phyloP scores from a whole-genome alignment of 2,888 invertebrate species.

The Caradrina clavipalpis region DNA sequence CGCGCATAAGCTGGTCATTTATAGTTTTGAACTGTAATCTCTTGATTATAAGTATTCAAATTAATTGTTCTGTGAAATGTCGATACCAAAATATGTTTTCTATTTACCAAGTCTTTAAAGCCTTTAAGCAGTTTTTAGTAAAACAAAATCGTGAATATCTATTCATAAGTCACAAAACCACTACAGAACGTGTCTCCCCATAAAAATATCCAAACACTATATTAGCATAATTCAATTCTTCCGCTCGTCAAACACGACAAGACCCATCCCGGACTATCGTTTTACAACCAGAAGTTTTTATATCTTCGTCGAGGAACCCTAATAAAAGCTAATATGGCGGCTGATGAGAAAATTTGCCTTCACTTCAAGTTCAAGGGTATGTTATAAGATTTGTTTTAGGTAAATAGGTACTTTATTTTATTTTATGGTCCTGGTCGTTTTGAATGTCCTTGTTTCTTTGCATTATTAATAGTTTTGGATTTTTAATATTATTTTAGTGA shows the following conservation, averaged over 20 bases:
- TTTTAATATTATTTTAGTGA: not conserved
- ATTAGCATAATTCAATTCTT: slow-evolving; percentile 54
- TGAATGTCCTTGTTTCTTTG: not conserved
- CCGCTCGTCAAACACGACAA: slow-evolving; percentile 58
- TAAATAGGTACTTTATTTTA: slow-evolving; percentile 12
- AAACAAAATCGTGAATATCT: slow-evolving; percentile 12
- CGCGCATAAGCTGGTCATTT: no score
- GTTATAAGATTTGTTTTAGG: slow-evolving; percentile 6
- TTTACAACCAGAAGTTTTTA: slow-evolving; percentile 59
- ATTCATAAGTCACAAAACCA: slow-evolving; percentile 24
- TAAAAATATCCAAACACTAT: slow-evolving; percentile 53
- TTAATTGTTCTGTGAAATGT: not conserved
- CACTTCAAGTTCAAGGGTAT: slow-evolving; percentile 36
- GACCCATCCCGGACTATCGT: slow-evolving; percentile 46
- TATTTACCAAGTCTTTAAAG: not conserved
- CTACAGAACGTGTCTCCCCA: slow-evolving; percentile 36
- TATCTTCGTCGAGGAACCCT: slow-evolving; percentile 49
- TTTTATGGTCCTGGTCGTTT: slow-evolving; percentile 21
- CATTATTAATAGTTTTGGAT: not conserved
- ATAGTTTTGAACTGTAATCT: no score
- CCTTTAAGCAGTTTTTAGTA: not conserved
- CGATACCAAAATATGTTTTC: not conserved
- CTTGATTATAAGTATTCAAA: no score
- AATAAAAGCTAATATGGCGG: slow-evolving; percentile 62
- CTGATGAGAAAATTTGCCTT: slow-evolving; percentile 57